These are phyloP conservation scores for Tiaroga cobitis DNA, from an alignment of 2,797 vertebrate genomes.

Conservation along the genomic window DNA sequence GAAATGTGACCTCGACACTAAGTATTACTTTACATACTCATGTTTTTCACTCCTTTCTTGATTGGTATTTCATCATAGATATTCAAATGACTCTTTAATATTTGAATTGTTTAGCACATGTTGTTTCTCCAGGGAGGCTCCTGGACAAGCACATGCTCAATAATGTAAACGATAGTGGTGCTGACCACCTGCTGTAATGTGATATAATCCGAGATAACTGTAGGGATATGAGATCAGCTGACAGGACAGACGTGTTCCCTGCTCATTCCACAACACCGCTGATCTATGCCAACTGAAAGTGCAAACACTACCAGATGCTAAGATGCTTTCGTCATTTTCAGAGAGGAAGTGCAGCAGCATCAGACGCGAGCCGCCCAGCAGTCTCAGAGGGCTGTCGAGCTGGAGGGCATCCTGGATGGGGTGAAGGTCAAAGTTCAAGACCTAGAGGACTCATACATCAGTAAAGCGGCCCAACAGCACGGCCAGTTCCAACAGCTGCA, in stretches of 20 bases:
- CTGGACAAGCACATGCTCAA: constrained; percentile 57
- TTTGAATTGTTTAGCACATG: constrained; percentile 16
- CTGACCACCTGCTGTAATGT: constrained; percentile 71
- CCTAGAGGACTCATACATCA: constrained; percentile 84
- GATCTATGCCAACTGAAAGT: background rate
- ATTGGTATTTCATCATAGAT: constrained; percentile 10
- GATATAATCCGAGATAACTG: constrained; percentile 50
- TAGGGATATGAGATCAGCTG: constrained; percentile 21
- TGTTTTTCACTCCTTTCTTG: background rate
- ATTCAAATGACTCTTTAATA: background rate
- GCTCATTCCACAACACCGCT: constrained; percentile 13
- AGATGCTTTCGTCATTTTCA: constrained; percentile 56
- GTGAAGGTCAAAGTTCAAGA: constrained; percentile 85
- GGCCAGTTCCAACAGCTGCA: constrained; percentile 77
- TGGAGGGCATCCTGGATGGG: constrained; percentile 81
- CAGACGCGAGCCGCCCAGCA: constrained; percentile 73
- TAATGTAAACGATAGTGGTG: constrained; percentile 66
- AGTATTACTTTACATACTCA: background rate
- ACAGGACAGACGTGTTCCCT: constrained; percentile 16
- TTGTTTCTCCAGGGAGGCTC: constrained; percentile 3
- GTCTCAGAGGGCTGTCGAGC: constrained; percentile 78
- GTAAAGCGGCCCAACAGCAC: constrained; percentile 79
- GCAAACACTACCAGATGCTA: background rate
- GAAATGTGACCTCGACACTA: background rate
- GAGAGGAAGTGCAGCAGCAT: constrained; percentile 81